Evolutionary conservation across 2,113 vertebrate genomes (phyloP), one percentile per base, ranked within the genome.

Genomic region (Atractosteus spatula): DNA sequence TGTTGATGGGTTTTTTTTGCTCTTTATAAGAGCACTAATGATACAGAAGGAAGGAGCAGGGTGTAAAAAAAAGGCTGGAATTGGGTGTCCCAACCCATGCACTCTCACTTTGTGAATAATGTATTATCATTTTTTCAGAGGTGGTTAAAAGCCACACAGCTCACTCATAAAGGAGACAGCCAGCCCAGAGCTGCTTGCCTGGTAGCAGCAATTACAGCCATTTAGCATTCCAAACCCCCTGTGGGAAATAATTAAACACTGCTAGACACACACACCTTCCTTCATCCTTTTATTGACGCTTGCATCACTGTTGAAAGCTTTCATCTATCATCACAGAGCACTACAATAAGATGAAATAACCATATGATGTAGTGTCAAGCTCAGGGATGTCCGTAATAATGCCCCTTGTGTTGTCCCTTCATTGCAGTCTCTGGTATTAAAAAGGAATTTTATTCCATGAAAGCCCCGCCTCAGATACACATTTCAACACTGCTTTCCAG

Each of bases 71-170:
- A 29, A 29, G 17, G 17, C 17, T 29, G 17, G 17, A 29, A 29
- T 29, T 29, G 17, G 17, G 17, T 29, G 17, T 29, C 17, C 17
- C 17, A 29, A 14, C 16, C 16, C 66, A 69, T 62, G 61, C 64
- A 41, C 47, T 78, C 70, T 79, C 69, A 71, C 76, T 63, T 65
- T 71, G 77, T 83, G 76, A 73, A 78, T 80, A 81, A 81, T 84
- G 69, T 73, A 82, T 71, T 79, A 65, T 16, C 43, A 70, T 42
- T 77, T 78, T 62, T 74, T 79, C 66, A 76, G 74, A 72, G 70
- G 63, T 56, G 47, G 73, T 75, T 80, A 66, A 51, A 76, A 79
- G 83, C 42, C 63, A 75, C 11, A 72, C 74, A 78, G 75, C 72
- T 68, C 55, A 61, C 54, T 3, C 71, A 64, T 14, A 42, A 62